Evolutionary conservation across 2,888 invertebrate genomes (phyloP).

Genomic region (Scaptomyza parva): DNA sequence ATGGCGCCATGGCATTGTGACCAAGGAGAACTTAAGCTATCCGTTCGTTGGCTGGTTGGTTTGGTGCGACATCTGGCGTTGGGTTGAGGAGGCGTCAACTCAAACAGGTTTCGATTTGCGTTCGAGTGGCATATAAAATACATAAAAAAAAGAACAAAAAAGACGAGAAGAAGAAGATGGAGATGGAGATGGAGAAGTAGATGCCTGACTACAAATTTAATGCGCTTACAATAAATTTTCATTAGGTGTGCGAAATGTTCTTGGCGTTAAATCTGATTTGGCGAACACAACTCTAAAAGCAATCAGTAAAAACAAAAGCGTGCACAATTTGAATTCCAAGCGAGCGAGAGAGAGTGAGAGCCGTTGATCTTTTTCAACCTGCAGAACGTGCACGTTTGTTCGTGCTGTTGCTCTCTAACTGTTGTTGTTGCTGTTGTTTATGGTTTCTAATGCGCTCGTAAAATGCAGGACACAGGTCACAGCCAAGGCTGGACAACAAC

Average conservation of each 20-base stretch:
- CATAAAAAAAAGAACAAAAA: slow-evolving; percentile 30
- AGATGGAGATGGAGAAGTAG: too few relatives aligned
- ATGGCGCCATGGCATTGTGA: slow-evolving; percentile 44
- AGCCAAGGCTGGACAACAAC: slow-evolving; percentile 20
- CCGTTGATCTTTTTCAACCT: slow-evolving; percentile 42
- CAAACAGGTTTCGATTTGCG: slow-evolving; percentile 31
- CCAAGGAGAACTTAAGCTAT: slow-evolving; percentile 23
- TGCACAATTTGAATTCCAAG: slow-evolving; percentile 34
- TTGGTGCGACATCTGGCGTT: not conserved
- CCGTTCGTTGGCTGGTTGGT: too few relatives aligned
- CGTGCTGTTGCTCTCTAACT: too few relatives aligned
- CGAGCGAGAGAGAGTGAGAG: too few relatives aligned
- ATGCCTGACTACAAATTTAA: slow-evolving; percentile 63
- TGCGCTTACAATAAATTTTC: slow-evolving; percentile 74
- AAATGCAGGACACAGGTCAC: slow-evolving; percentile 59
- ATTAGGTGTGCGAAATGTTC: slow-evolving; percentile 55
- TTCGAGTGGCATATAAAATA: slow-evolving; percentile 39
- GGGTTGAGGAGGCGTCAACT: not conserved
- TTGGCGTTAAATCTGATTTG: slow-evolving; percentile 55
- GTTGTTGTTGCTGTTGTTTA: slow-evolving; percentile 42
- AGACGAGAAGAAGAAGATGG: slow-evolving; percentile 46
- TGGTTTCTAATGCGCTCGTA: slow-evolving; percentile 70
- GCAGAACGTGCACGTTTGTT: slow-evolving; percentile 11
- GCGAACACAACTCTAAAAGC: not conserved
- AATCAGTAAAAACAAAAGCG: slow-evolving; percentile 23